Base-by-base conservation (phyloP, 1,140 invertebrate species). In the Cheumatopsyche charites region DNA sequence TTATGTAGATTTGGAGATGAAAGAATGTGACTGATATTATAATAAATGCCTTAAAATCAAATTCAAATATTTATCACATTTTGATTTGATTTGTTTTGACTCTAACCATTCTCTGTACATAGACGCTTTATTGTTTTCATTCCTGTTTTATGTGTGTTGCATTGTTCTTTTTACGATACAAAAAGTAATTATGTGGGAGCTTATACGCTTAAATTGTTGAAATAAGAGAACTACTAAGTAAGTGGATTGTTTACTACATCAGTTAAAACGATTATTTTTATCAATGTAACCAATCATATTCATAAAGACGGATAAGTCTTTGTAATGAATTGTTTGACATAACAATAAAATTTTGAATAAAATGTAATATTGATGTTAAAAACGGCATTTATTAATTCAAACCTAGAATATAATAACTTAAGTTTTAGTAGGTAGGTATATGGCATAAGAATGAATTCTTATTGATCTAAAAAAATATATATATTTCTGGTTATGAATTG, bases 201-300 rank as follows among this genome's bases (percentile, higher is more conserved):
- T 71, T 73, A 74, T 74, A 75, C 74, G 74, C 74, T 75, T 75
- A 75, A 73, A 71, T 52, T 68, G 58, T 75, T 63, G 67, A 71
- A 70, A 15, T 69, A 73, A 75, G 71, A 73, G 63, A 71, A 75
- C 62, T 43, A 68, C 15, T 68, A 15, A 41, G 25, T 58, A 55
- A 49, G 45, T 68, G 66, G 23, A 55, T 21, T 68, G 49, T 55
- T 63, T n/a, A 63, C 26, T 11, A 29, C n/a, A 63, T 63, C 12
- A 15, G 29, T 36, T 29, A 55, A 21, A 41, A 41, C 26, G 55
- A 55, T 52, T 58, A 68, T 68, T 55, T 58, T 66, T 55, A 55
- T 68, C 49, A 12, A 55, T 68, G 66, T 68, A 41, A 68, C 47
- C 66, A 68, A 47, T 25, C 43, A 1, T 43, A 25, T 47, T 58